Evolutionary conservation across 2,888 invertebrate genomes (phyloP).

Genomic region (Spodoptera picta): DNA sequence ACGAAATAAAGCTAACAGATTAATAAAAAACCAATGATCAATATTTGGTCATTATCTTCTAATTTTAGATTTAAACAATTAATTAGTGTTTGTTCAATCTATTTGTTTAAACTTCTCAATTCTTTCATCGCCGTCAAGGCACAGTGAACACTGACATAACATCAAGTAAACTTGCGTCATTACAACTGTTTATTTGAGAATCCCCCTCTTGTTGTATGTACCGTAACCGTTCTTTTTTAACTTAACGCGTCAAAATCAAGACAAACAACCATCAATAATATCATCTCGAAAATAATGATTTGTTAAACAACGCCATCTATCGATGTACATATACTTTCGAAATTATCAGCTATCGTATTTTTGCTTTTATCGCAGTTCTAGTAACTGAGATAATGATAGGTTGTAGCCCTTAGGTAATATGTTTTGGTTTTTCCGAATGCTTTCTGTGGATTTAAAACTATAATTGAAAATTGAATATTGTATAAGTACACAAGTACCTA

Average conservation of each 20-base stretch:
- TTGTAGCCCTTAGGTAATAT: no score
- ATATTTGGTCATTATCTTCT: no score
- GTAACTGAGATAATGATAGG: constrained; percentile 5
- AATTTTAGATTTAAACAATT: no score
- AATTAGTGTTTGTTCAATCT: not conserved
- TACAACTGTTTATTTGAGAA: constrained; percentile 34
- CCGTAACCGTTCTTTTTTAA: constrained; percentile 27
- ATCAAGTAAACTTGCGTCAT: constrained; percentile 37
- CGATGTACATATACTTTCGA: constrained; percentile 17
- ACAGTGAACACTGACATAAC: constrained; percentile 19
- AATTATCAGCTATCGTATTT: constrained; percentile 22
- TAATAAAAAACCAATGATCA: no score
- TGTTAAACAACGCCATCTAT: constrained; percentile 21
- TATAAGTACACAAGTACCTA: no score
- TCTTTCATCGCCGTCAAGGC: constrained; percentile 16
- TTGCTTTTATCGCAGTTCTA: not conserved
- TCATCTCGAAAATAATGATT: constrained; percentile 11
- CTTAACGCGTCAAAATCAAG: constrained; percentile 1
- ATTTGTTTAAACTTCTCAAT: constrained; percentile 17
- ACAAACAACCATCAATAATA: constrained; percentile 12
- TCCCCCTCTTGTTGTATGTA: constrained; percentile 19
- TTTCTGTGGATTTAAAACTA: no score
- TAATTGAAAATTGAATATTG: no score
- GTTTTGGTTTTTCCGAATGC: no score
- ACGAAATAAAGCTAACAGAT: no score